Evolutionary conservation across 1,140 invertebrate species (phyloP), one percentile per base, ranked within the genome.

Genomic region (Caenorhabditis latens): DNA sequence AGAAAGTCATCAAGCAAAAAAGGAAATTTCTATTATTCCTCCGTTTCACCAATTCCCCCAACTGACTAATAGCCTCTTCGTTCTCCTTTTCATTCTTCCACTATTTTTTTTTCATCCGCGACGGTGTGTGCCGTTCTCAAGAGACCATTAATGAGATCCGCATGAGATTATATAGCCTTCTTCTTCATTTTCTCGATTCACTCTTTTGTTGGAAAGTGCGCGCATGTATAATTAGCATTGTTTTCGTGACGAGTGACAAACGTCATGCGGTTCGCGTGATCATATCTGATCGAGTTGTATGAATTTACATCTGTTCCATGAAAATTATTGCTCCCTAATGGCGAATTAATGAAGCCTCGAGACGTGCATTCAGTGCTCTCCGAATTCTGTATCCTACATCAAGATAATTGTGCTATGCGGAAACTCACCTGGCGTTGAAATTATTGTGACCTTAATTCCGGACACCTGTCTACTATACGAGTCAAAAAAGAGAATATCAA

Each of bases 131-230:
- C 46, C 53, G 58, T 46, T 84, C 58, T 84, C 55, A 65, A 58
- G 58, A 84, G 83, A 84, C 55, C 83, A 61, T 61, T 63, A 61
- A 84, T 84, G 58, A 84, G 55, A 61, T 84, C 71, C 71, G 46
- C 71, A 79, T 79, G 46, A 79, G 71, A 79, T 79, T 79, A 79
- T 79, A 79, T 61, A 48, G 58, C 40, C 82, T 46, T 83, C 24
- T 19, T 9, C 43, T 53, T 53, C 9, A 16, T 14, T 63, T 16
- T 61, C 50, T 84, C 83, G 82, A 83, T 57, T 46, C 16, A 13
- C 42, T 40, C n/a, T 63, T n/a, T 61, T 84, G 24, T 40, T 67
- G 21, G 42, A 43, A 50, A 32, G 79, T 40, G 71, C 46, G 71
- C 71, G 71, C 46, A 79, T 79, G 71, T 50, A 79, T 79, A 79